Evolutionary conservation across 2,888 invertebrate genomes (phyloP), one percentile per base, ranked within the genome.

Genomic region (Prosopocoilus inquinatus): DNA sequence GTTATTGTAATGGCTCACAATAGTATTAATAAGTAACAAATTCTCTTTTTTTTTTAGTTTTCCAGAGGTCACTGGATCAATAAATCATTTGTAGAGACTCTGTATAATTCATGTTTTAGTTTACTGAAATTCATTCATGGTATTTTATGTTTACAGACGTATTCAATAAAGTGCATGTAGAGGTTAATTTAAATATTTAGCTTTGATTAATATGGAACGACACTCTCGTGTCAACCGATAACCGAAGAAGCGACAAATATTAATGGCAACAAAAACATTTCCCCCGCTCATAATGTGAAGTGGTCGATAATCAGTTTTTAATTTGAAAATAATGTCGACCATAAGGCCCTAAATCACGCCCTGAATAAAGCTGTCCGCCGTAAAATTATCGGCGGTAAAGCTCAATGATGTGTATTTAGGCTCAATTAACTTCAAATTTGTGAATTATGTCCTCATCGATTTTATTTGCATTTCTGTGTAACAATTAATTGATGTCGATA

Each of bases 371-470:
- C 55, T 55, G 55, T 55, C 55, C 41, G 39, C 33, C 41, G 50
- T 50, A 55, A 55, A 55, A 55, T 55, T 55, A 55, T 55, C 41
- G 50, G 55, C 46, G 55, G 55, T 50, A 46, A 55, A 55, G 50
- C 50, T 55, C 55, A 50, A 55, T 50, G 55, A 55, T 55, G 55
- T 55, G 55, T 55, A 50, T 55, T 55, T 55, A 55, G 55, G 55
- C 55, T 55, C 50, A 55, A 55, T 55, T 55, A 55, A 55, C 50
- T 55, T 55, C 55, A 55, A 55, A 55, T 55, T 50, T 39, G 55
- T 55, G 47, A 55, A 55, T 55, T 55, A 55, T 55, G 55, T 50
- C 55, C 50, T 55, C 50, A 55, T 55, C 55, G 55, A 55, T 55
- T 55, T 34, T 50, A 38, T 41, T 55, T 39, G 50, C 34, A 20